Base-by-base conservation (phyloP, 2,888 invertebrate species). In the Hirtodrosophila duncani region DNA sequence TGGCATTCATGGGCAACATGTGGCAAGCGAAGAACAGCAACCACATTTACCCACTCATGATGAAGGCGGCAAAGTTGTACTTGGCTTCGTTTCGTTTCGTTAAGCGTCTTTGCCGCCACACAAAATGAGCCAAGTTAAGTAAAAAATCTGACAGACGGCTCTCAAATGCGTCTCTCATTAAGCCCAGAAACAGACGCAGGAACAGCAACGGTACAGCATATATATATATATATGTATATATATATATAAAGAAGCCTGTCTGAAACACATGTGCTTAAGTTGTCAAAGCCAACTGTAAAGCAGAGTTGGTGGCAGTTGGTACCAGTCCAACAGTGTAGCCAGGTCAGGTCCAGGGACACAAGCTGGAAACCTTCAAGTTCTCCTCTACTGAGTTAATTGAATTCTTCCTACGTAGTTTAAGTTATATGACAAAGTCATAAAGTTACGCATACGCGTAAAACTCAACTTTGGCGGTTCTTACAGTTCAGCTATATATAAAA, bases 351-450 rank as follows among this genome's bases (percentile, higher is more conserved):
- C 42, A 23, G 29, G 33, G 34, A 20, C 45, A 23, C 24, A 38
- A 37, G 46, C 50, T 46, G 14, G 50, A 34, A 30, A 33, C 52
- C 52, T 27, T 50, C 46, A 48, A 53, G 57, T 56, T 53, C n/a
- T n/a, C n/a, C n/a, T n/a, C n/a, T n/a, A n/a, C n/a, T 52, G 55
- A 71, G 63, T 68, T 74, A 72, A 72, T 68, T 72, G 71, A 72
- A 68, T 70, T 70, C 70, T 44, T 50, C 55, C 60, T 63, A 67
- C 55, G 63, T 63, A 67, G 65, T 65, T 71, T 69, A 70, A 69
- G 67, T 67, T 70, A 67, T 72, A 69, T 53, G 62, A 55, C 59
- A 56, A 59, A 71, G 71, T 53, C 68, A 70, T 70, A 68, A 67
- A 67, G 61, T 62, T 66, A 59, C 63, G 48, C 60, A 63, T 63